Percentiles rank a stretch among this genome's conserved stretches.
phyloP scores from a whole-genome alignment of 1,140 invertebrate species.

The Subanguina moxae region DNA sequence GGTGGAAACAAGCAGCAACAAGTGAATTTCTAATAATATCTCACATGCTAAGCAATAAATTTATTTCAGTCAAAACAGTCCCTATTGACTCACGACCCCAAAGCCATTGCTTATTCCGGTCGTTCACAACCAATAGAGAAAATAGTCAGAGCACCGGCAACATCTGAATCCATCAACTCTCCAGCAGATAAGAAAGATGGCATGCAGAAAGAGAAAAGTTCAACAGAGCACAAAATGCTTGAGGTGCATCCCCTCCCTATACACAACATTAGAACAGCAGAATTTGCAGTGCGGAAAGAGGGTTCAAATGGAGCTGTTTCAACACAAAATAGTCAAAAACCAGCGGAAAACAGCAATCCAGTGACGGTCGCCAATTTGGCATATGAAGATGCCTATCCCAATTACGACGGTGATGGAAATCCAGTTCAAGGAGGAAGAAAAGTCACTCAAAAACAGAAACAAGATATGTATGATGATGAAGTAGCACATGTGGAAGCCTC shows the following conservation, averaged over 20 bases:
- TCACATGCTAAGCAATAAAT: too few relatives aligned
- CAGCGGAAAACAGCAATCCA: neutral
- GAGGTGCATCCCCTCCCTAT: neutral
- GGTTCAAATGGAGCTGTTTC: too few relatives aligned
- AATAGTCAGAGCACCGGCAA: neutral
- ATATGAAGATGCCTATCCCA: conserved; percentile 35
- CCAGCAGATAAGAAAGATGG: neutral
- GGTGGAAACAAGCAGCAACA: conserved; percentile 16
- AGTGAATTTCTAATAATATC: neutral
- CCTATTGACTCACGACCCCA: neutral
- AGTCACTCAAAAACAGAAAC: conserved; percentile 11
- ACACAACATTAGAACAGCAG: neutral
- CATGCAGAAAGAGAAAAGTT: neutral
- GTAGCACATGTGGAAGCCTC: neutral
- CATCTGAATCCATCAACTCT: neutral
- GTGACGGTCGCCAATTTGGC: conserved; percentile 15
- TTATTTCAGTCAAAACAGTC: neutral
- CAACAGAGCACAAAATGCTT: neutral
- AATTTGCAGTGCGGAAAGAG: neutral
- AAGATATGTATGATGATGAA: conserved; percentile 10
- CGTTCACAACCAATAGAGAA: neutral
- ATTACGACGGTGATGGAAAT: conserved; percentile 17
- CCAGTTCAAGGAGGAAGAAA: conserved; percentile 1
- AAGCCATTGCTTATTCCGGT: neutral
- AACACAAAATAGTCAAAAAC: neutral